Percentiles rank a stretch among this genome's conserved stretches.
Evolutionary conservation across 2,888 invertebrate genomes (phyloP).

Genomic region (Thera britannica): DNA sequence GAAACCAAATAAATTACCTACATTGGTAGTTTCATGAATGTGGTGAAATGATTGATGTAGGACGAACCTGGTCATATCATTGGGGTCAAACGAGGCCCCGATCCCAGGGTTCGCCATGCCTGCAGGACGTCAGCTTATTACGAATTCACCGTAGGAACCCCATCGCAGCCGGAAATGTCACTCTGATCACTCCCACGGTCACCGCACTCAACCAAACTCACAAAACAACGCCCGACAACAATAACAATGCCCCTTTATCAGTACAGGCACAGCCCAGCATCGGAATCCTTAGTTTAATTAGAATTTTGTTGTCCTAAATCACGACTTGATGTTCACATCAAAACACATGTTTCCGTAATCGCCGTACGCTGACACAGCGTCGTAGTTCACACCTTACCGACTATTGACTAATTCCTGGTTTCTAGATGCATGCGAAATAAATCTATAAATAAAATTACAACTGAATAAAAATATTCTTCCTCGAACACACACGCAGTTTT

Average conservation of each 20-base stretch:
- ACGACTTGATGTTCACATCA: constrained; percentile 76
- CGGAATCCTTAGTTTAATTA: constrained; percentile 53
- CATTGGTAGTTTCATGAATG: neutral
- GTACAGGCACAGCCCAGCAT: constrained; percentile 44
- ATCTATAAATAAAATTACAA: constrained; percentile 78
- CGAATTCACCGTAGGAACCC: constrained; percentile 60
- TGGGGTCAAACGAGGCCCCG: constrained; percentile 88
- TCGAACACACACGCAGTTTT: constrained; percentile 79
- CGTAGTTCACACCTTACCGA: constrained; percentile 58
- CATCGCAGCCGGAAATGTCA: constrained; percentile 71
- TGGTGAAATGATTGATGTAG: constrained; percentile 12
- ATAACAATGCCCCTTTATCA: constrained; percentile 31
- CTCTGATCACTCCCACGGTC: constrained; percentile 60
- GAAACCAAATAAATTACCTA: neutral
- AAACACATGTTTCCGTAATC: constrained; percentile 80
- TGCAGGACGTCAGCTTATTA: constrained; percentile 49
- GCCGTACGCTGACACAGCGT: constrained; percentile 59
- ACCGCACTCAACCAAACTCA: constrained; percentile 43
- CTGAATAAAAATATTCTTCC: constrained; percentile 75
- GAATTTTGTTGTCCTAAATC: constrained; percentile 78
- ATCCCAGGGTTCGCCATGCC: constrained; percentile 82
- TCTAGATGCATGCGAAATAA: constrained; percentile 58
- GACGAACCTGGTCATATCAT: constrained; percentile 86
- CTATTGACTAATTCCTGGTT: constrained; percentile 68
- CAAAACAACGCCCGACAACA: constrained; percentile 33